Conservation (phyloP, 2,888 invertebrate genomes). For the Andricus quercusramuli region DNA sequence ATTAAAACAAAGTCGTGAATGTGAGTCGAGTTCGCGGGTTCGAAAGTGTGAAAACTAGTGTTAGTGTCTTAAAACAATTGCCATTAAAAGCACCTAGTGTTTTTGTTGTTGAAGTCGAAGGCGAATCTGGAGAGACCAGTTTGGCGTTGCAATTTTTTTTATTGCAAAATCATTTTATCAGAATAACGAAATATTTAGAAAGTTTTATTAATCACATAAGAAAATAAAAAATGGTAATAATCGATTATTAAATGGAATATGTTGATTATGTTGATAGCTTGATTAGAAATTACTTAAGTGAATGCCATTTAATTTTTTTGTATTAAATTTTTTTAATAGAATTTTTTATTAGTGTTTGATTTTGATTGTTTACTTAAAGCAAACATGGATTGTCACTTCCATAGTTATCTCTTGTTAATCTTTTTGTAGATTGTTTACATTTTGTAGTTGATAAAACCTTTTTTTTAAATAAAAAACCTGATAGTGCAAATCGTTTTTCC, state of each 20-base stretch:
- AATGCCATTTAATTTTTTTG: neutral
- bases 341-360: neutral
- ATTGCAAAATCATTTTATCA: neutral
- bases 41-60: slow-evolving; percentile 8
- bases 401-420: neutral
- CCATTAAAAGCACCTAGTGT: neutral
- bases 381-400: neutral
- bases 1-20: neutral
- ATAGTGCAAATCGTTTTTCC: neutral
- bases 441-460: neutral
- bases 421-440: neutral
- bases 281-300: neutral
- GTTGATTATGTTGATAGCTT: neutral
- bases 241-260: neutral
- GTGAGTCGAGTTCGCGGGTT: neutral
- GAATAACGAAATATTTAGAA: neutral
- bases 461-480: neutral
- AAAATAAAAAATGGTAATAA: neutral
- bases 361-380: too few relatives aligned
- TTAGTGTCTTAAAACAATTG: neutral
- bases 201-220: neutral
- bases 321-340: neutral
- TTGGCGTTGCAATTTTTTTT: neutral
- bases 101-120: slow-evolving; percentile 7
- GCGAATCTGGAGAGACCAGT: neutral